Base-by-base conservation (phyloP, 2,797 vertebrate species). In the Tadarida brasiliensis region DNA sequence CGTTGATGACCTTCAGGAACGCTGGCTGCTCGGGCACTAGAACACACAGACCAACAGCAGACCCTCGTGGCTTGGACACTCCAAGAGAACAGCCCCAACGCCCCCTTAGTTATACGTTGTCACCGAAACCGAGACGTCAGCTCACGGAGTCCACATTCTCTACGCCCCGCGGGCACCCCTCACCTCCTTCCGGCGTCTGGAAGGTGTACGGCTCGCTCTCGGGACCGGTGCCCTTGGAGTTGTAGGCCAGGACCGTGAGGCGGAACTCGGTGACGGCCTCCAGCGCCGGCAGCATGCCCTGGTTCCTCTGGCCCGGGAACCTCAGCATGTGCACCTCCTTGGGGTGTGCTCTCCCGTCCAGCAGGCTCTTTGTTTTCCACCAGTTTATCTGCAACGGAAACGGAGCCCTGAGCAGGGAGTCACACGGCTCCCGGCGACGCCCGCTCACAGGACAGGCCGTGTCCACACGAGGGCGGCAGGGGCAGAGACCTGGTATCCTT, bases 151-250 rank as follows among this genome's bases (percentile, higher is more conserved):
- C 5, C 65, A 67, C 16, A 10, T 67, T 1, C n/a, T 8, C 65
- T 5, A 8, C 65, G 9, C 71, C 71, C 1, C 71, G 0, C 7
- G 24, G 68, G 6, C 26, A 3, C 17, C 9, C 17, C 97, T 98
- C 98, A 99, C 99, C 99, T 99, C 99, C 99, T 98, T 99, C 99
- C 26, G 99, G 99, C 93, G 99, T 99, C 97, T 99, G 99, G 98
- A 99, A 99, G 95, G 98, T 97, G 95, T 99, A 94, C 0, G 99
- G 97, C 90, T 99, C 98, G 97, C 99, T 99, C 97, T 99, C 99
- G 0, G 99, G 99, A 33, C 99, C 99, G 35, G 99, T 99, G 89
- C 99, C 99, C 97, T 99, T 98, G 90, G 99, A 98, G 87, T 99
- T 99, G 98, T 99, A 99, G 97, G 99, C 99, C 98, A 98, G 98